Evolutionary conservation across 2,113 vertebrate species (phyloP).

Genomic region (Cichladusa arquata): DNA sequence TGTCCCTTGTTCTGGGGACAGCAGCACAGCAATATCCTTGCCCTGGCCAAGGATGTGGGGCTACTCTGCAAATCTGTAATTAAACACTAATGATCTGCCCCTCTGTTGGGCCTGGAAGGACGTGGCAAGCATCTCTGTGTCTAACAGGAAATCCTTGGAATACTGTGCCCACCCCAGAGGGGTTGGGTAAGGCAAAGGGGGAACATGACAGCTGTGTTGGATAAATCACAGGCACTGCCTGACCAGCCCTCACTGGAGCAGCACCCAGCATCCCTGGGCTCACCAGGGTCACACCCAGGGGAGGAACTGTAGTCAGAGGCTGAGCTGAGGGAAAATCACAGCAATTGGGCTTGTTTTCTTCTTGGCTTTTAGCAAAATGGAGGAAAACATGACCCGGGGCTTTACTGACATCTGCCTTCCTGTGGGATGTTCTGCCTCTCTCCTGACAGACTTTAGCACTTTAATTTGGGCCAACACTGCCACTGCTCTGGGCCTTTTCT

Average conservation of each 20-base stretch:
- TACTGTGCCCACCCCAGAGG: background rate
- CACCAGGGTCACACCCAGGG: background rate
- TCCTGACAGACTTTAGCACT: background rate
- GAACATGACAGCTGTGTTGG: background rate
- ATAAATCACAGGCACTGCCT: background rate
- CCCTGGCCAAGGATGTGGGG: accelerated
- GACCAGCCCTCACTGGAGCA: background rate
- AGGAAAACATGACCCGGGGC: background rate
- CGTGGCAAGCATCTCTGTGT: background rate
- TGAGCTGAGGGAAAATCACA: background rate
- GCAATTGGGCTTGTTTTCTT: background rate
- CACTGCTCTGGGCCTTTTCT: background rate
- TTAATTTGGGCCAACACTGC: background rate
- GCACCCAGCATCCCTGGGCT: background rate
- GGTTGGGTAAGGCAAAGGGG: background rate
- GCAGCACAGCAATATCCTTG: background rate
- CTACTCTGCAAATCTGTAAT: background rate
- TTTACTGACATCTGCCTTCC: background rate
- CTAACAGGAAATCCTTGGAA: background rate
- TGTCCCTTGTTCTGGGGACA: background rate
- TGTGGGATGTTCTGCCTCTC: background rate
- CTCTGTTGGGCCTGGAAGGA: background rate
- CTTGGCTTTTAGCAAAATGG: background rate
- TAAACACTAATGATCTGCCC: background rate
- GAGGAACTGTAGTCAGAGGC: background rate